Evolutionary conservation across 2,113 vertebrate genomes (phyloP), one percentile per base, ranked within the genome.

Genomic region (Sturnira hondurensis): DNA sequence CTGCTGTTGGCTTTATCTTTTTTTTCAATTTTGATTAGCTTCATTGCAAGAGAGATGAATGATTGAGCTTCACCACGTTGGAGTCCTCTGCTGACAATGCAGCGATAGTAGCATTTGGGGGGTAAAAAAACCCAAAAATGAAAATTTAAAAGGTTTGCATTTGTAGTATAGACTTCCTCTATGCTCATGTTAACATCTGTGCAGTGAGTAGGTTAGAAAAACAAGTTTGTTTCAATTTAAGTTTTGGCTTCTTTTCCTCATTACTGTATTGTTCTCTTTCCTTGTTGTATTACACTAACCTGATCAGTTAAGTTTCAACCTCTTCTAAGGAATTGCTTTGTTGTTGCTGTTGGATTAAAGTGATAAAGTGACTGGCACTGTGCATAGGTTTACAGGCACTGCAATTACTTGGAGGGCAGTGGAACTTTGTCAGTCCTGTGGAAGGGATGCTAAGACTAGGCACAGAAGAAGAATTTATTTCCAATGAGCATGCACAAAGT

Each of bases 401-500:
- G 87, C 15, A 52, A 70, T 93, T 87, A 70, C 96, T 93, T 89
- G 61, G 65, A 63, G 82, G 87, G 95, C 96, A 97, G 93, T 58
- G 85, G 47, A 94, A 95, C 97, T 94, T 74, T 96, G 95, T 98
- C 97, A 97, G 97, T 95, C 13, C 89, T 97, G 41, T 93, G 45
- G 93, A 11, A 83, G 3, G 68, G 97, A 95, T 96, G 31, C 94
- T 11, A 95, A 91, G 97, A 94, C 96, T 94, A 94, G 97, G 97
- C 97, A 96, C 56, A 97, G 94, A 96, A 94, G 97, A 97, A 96
- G 93, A 91, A 98, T 98, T 98, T 98, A 91, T 98, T 98, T 97
- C 45, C 98, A 98, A 43, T 91, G 97, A 98, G 94, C 97, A 95
- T 78, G 89, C 98, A 98, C 98, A 97, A 97, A 99, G 98, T 98